Evolutionary conservation across 2,113 vertebrate genomes (phyloP), one percentile per base, ranked within the genome.

Genomic region (Callipepla squamata): DNA sequence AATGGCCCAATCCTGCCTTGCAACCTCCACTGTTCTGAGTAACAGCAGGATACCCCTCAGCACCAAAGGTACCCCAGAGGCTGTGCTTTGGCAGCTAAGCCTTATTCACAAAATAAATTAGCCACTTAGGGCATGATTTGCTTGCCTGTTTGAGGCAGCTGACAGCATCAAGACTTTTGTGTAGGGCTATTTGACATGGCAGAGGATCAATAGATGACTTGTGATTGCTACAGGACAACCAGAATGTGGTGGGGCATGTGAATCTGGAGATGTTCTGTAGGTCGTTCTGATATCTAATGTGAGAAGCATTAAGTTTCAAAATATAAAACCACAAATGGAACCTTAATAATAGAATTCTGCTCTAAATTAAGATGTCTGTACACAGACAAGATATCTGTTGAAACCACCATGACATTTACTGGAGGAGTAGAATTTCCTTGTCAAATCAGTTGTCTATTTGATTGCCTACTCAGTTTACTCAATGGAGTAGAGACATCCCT

Each of bases 231-330:
- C 10, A 51, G 7, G 57, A 25, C 22, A 80, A 30, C 13, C 36
- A 86, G 61, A 80, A 62, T 6, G 13, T 10, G 11, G 19, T 48
- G 30, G 50, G 14, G 4, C 18, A 55, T 0, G 0, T 30, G 59
- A 51, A 57, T 40, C 11, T 69, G 68, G 72, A 83, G 30, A 40
- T 25, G 30, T 42, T 51, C n/a, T 86, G 11, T 32, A 50, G 9
- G 17, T 44, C 2, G 7, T 62, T 62, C 32, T 34, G 40, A 42
- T 77, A 25, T 40, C 77, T 66, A 38, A 80, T 61, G 36, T 36
- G 22, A 77, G 19, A 22, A 66, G 73, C 11, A 51, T 3, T 6
- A 21, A 17, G 13, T 61, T 89, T 66, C 40, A 69, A 85, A 88
- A 77, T 38, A 8, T 28, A 77, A 69, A 92, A 4, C 34, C 0